phyloP scores from a whole-genome alignment of 2,888 invertebrate species.

The Leptothorax acervorum region DNA sequence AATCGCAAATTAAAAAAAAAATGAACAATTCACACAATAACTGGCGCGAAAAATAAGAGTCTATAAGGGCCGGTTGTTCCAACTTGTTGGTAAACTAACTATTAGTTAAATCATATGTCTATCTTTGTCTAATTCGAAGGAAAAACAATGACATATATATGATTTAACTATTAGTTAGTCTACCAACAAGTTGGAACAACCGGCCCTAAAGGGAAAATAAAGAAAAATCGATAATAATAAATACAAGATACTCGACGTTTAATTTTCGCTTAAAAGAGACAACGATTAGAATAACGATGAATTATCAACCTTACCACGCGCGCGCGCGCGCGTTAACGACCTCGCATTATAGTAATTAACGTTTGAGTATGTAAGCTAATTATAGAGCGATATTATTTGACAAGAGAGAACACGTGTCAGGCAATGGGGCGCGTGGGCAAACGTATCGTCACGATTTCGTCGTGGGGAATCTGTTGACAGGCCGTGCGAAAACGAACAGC shows the following conservation, averaged over 20 bases:
- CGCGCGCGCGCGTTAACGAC: neutral
- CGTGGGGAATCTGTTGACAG: slow-evolving; percentile 53
- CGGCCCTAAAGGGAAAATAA: neutral
- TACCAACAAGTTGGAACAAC: no score
- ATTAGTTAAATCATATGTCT: no score
- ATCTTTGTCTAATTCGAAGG: no score
- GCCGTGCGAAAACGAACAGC: slow-evolving; percentile 53
- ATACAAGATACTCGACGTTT: neutral
- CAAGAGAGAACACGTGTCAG: neutral
- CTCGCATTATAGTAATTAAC: neutral
- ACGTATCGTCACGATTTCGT: slow-evolving; percentile 22
- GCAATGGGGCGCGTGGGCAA: neutral
- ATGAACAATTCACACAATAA: neutral
- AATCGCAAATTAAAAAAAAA: neutral
- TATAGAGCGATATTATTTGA: neutral
- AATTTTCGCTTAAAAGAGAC: neutral
- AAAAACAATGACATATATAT: no score
- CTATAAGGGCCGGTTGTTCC: no score
- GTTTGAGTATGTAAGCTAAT: neutral
- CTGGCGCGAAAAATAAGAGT: neutral
- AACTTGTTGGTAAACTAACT: no score
- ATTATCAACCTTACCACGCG: neutral
- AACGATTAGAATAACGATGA: neutral
- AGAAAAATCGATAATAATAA: neutral
- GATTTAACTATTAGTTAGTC: no score